Conservation (phyloP, 2,888 invertebrate species). For the Malthinus seriepunctatus region DNA sequence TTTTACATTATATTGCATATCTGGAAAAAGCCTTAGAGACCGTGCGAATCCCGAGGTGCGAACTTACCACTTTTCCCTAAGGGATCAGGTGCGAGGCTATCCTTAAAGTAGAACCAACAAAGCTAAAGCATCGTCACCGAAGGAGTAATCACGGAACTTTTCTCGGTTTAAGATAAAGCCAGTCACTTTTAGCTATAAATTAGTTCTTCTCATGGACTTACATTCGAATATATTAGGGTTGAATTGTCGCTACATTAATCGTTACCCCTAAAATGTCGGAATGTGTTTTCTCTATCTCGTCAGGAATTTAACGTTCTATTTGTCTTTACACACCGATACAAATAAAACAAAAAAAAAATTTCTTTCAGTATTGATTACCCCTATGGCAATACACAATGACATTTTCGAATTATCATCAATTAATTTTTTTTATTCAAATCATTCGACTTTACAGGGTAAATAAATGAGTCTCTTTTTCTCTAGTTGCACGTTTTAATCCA, state of each 20-base stretch:
- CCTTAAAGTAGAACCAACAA: constrained; percentile 42
- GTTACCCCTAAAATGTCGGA: constrained; percentile 37
- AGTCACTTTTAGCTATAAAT: constrained; percentile 39
- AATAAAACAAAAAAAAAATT: constrained; percentile 14
- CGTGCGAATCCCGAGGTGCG: constrained; percentile 30
- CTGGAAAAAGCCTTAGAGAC: constrained; percentile 26
- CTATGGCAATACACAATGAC: constrained; percentile 8
- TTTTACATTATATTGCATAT: constrained; percentile 21
- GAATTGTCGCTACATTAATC: constrained; percentile 47
- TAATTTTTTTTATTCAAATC: no score
- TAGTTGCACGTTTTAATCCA: no score
- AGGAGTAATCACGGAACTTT: constrained; percentile 36
- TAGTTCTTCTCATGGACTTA: constrained; percentile 38
- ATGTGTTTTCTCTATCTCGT: constrained; percentile 37
- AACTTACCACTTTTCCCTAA: constrained; percentile 30
- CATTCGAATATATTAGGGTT: constrained; percentile 45
- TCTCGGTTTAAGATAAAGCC: constrained; percentile 17
- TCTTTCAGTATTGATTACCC: constrained; percentile 16
- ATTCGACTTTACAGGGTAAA: no score
- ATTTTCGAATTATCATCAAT: no score
- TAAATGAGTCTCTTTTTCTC: no score
- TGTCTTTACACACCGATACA: constrained; percentile 15
- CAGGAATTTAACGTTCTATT: constrained; percentile 24
- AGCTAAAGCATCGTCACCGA: constrained; percentile 37
- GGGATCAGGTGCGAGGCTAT: constrained; percentile 41